A percentile compares a stretch with the other conserved stretches of the same genome.
phyloP scores from a whole-genome alignment of 2,113 vertebrate species.

The Synodontis membranacea region DNA sequence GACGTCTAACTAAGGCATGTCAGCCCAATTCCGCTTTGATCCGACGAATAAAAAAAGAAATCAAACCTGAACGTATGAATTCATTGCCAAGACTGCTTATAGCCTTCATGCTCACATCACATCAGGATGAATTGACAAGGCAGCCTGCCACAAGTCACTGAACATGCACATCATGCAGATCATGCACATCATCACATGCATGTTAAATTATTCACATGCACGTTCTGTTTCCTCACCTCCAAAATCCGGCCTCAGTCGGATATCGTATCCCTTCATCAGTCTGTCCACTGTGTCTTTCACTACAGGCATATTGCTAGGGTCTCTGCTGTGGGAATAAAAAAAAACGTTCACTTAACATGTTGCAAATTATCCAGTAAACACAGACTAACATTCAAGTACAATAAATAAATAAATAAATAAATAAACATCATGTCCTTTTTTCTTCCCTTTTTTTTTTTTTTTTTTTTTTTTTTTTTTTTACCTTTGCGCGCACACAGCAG shows the following conservation, averaged over 20 bases:
- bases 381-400: constrained; percentile 41
- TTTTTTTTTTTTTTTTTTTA: constrained; percentile 66
- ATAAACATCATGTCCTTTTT: not conserved
- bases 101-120: constrained; percentile 20
- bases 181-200: constrained; percentile 54
- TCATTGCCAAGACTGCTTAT: not conserved
- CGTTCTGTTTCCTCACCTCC: constrained; percentile 75
- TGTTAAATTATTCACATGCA: not conserved
- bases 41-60: not conserved
- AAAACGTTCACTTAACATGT: constrained; percentile 52
- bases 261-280: constrained; percentile 99
- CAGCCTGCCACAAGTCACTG: constrained; percentile 69
- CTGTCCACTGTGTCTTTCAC: constrained; percentile 99
- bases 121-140: constrained; percentile 59
- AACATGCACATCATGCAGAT: constrained; percentile 66
- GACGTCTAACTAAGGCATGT: constrained; percentile 33
- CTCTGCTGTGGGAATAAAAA: constrained; percentile 83
- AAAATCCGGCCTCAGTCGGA: constrained; percentile 99
- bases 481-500: constrained; percentile 91
- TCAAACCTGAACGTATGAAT: not conserved
- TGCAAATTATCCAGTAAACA: constrained; percentile 30
- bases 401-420: too few relatives aligned
- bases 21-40: not conserved
- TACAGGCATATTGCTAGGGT: constrained; percentile 98
- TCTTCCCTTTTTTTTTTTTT: not conserved